A percentile compares a stretch with the other conserved stretches of the same genome.
These are phyloP conservation scores for Hypothenemus hampei DNA, from an alignment of 1,140 invertebrate species.

Conservation along the genomic window DNA sequence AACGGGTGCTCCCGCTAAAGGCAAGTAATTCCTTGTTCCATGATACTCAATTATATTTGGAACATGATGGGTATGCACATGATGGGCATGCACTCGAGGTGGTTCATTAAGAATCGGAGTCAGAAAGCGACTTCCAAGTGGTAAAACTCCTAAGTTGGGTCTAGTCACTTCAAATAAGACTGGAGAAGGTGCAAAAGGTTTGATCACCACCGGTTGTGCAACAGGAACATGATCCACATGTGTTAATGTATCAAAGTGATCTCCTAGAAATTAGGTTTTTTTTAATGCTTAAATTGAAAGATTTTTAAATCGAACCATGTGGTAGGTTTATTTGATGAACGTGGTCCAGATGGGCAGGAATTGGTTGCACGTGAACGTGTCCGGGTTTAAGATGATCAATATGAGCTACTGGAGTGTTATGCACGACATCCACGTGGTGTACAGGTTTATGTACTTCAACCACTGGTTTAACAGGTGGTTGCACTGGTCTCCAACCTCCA, in stretches of 20 bases:
- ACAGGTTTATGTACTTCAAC: constrained; percentile 23
- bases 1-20: not conserved
- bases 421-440: constrained; percentile 24
- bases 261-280: constrained; percentile 5
- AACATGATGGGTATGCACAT: constrained; percentile 14
- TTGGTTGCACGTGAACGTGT: constrained; percentile 8
- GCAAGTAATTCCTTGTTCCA: constrained; percentile 24
- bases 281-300: not conserved
- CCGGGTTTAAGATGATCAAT: constrained; percentile 16
- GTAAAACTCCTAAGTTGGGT: constrained; percentile 34
- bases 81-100: constrained; percentile 8
- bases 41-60: constrained; percentile 30
- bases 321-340: constrained; percentile 19
- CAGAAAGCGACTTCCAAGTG: constrained; percentile 30
- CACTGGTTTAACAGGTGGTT: constrained; percentile 9
- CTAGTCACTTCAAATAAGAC: constrained; percentile 34
- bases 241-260: constrained; percentile 20
- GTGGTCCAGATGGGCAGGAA: constrained; percentile 22
- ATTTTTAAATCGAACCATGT: constrained; percentile 8
- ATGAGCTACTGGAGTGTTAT: constrained; percentile 24
- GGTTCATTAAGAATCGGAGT: constrained; percentile 26
- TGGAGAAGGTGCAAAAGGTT: constrained; percentile 27
- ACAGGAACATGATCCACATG: constrained; percentile 25
- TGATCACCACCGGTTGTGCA: constrained; percentile 7
- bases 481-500: constrained; percentile 23